These are phyloP conservation scores for Umimayanthus chanpuru DNA, from an alignment of 92 coral and sea anemone genomes.

Conservation along the genomic window DNA sequence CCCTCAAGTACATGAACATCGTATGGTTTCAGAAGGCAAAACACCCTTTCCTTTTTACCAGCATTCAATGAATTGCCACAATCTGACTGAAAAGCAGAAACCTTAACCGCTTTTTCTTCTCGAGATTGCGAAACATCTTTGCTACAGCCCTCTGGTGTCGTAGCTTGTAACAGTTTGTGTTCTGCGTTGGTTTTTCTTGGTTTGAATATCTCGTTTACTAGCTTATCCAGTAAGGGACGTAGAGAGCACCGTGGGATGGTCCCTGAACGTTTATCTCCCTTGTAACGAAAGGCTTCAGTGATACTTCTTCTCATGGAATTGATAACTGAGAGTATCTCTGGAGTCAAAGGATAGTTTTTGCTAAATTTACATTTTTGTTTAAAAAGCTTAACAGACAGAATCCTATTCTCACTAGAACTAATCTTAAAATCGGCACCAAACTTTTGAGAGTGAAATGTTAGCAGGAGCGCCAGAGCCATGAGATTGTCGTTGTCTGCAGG, in stretches of 20 bases:
- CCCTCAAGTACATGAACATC: neutral
- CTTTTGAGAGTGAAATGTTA: slow-evolving; percentile 38
- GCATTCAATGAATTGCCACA: neutral
- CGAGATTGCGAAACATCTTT: neutral
- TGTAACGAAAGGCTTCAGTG: slow-evolving; percentile 17
- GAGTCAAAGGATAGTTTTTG: slow-evolving; percentile 20
- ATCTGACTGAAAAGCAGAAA: slow-evolving; percentile 11
- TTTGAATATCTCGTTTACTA: slow-evolving; percentile 7
- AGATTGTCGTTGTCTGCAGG: slow-evolving; percentile 42
- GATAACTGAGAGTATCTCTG: slow-evolving; percentile 12
- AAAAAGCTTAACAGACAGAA: slow-evolving; percentile 26
- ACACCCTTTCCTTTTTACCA: neutral
- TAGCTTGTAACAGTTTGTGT: neutral
- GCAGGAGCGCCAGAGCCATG: slow-evolving; percentile 14
- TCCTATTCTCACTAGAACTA: slow-evolving; percentile 3
- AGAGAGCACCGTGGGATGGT: slow-evolving; percentile 24
- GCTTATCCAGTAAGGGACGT: slow-evolving; percentile 8
- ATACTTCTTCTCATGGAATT: slow-evolving; percentile 18
- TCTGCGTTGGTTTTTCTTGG: neutral
- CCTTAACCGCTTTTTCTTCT: neutral
- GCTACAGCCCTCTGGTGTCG: neutral
- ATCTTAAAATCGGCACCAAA: slow-evolving; percentile 40
- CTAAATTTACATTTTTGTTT: slow-evolving; percentile 22
- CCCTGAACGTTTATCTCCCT: slow-evolving; percentile 14
- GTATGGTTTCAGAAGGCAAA: slow-evolving; percentile 35